Evolutionary conservation across 2,113 vertebrate species (phyloP).

Genomic region (Mobula birostris): DNA sequence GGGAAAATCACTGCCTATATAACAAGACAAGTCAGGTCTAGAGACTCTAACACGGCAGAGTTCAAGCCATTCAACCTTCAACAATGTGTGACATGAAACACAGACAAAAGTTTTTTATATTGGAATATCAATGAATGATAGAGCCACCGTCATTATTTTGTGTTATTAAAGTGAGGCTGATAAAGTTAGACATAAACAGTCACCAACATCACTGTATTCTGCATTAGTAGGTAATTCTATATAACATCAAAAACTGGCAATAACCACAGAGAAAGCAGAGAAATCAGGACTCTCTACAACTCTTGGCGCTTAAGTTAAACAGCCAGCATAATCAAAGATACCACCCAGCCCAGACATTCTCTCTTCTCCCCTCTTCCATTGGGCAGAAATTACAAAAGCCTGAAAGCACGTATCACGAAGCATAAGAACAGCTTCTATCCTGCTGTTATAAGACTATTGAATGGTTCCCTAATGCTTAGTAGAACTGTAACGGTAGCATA

Average conservation of each 20-base stretch:
- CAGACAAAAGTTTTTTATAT: not conserved
- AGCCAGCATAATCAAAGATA: no score
- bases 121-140: not conserved
- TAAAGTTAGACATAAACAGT: not conserved
- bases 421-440: no score
- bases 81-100: not conserved
- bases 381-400: no score
- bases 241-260: not conserved
- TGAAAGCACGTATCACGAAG: no score
- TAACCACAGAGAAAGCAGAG: not conserved
- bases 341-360: no score
- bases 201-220: not conserved
- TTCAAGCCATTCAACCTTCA: slow-evolving; percentile 6
- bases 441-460: no score
- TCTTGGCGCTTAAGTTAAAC: no score
- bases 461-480: no score
- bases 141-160: not conserved
- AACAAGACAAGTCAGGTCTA: not conserved
- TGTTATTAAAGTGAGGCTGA: not conserved
- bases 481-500: no score
- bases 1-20: not conserved
- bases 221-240: not conserved
- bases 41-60: not conserved
- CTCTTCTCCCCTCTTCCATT: no score
- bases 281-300: not conserved